A percentile compares a stretch with the other conserved stretches of the same genome.
phyloP scores from a whole-genome alignment of 2,113 vertebrate genomes.

The Callopanchax toddi region DNA sequence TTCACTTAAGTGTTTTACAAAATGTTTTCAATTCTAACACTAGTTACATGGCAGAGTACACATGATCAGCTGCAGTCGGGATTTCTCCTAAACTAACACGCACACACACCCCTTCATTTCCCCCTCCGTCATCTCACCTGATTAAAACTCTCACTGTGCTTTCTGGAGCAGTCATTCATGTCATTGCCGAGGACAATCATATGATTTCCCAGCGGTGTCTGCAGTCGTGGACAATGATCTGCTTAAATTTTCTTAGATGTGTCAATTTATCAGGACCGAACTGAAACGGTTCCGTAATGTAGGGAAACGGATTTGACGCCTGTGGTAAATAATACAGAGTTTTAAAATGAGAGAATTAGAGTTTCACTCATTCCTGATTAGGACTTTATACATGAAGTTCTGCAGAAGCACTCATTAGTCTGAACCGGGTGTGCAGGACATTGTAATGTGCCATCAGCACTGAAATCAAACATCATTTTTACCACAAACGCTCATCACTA shows the following conservation, averaged over 20 bases:
- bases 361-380: conserved; percentile 30
- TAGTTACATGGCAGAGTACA: conserved; percentile 33
- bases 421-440: not conserved
- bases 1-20: conserved; percentile 27
- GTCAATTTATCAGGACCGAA: conserved; percentile 61
- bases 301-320: conserved; percentile 50
- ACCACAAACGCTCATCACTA: too few species aligned
- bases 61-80: conserved; percentile 29
- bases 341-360: conserved; percentile 35
- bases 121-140: conserved; percentile 56
- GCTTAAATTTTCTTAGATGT: conserved; percentile 66
- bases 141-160: conserved; percentile 65
- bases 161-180: conserved; percentile 65
- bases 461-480: not conserved
- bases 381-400: not conserved
- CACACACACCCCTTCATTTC: conserved; percentile 37
- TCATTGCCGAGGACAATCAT: conserved; percentile 63
- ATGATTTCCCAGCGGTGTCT: conserved; percentile 73
- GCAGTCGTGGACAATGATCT: conserved; percentile 57
- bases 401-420: not conserved
- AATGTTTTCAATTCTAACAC: conserved; percentile 28
- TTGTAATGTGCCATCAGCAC: too few species aligned
- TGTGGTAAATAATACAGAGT: conserved; percentile 42
- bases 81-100: conserved; percentile 24
- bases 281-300: conserved; percentile 49